Evolutionary conservation across 1,140 invertebrate species (phyloP), one percentile per base, ranked within the genome.

Genomic region (Periplaneta americana): DNA sequence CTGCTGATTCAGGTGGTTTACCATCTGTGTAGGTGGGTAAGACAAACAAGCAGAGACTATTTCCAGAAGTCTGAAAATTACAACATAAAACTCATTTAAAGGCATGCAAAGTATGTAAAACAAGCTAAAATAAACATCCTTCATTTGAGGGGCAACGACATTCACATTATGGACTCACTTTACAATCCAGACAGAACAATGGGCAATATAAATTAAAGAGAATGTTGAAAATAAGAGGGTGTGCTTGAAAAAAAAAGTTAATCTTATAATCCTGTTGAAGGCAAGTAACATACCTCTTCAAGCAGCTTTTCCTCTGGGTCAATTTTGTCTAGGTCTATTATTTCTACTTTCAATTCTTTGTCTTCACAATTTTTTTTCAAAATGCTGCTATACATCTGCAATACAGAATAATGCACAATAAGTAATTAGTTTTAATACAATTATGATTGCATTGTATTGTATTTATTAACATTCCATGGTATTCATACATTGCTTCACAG

Each of bases 21-120:
- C 92, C 92, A 83, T 91, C 91, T 6, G 86, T 87, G 84, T 92
- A 91, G 0, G 92, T 93, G 11, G 92, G 91, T 32, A 92, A 83
- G 34, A 93, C 84, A 82, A 92, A 89, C 18, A 93, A 83, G 84
- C 85, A 85, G 17, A 84, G 15, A 31, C 75, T 37, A 4, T 35
- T 81, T 33, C 81, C 78, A 36, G 78, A 39, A 0, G 75, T 81
- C 84, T 85, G 37, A 35, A 83, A 79, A 75, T 34, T 0, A 2
- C 18, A 22, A 79, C 36, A 32, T 17, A 31, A 32, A 17, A 48
- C 33, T 34, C n/a, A 77, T 13, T 77, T 13, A 10, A 36, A 6
- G 18, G n/a, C n/a, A n/a, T n/a, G n/a, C n/a, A n/a, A n/a, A n/a
- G n/a, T n/a, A n/a, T 13, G 11, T 76, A 28, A 11, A 15, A 28